Conservation (phyloP, 1,140 invertebrate species). For the Ridgeia piscesae region DNA sequence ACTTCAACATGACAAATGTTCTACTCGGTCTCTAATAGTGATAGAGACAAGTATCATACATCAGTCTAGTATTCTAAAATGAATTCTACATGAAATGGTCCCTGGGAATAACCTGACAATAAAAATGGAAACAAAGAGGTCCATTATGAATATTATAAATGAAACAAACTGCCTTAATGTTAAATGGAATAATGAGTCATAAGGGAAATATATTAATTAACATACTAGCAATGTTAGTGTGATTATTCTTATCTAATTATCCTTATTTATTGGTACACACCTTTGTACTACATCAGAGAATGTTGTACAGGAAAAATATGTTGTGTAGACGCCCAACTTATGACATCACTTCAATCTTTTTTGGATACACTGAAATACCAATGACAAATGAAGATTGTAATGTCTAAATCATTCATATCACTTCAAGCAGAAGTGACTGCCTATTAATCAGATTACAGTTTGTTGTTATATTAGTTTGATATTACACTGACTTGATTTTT, state of each 20-base stretch:
- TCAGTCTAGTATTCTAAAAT: neutral
- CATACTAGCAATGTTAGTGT: neutral
- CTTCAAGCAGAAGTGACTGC: neutral
- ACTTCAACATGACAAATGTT: neutral
- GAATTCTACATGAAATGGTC: neutral
- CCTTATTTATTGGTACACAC: neutral
- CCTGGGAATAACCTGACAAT: neutral
- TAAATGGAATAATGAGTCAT: neutral
- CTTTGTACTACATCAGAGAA: neutral
- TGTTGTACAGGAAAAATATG: neutral
- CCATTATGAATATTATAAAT: too few species aligned
- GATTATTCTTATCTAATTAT: neutral
- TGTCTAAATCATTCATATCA: neutral
- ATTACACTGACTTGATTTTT: neutral
- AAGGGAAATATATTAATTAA: neutral
- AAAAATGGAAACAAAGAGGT: neutral
- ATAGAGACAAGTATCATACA: neutral
- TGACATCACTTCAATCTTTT: neutral
- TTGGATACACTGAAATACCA: neutral
- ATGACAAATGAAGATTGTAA: neutral
- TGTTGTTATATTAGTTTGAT: neutral
- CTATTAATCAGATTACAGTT: neutral
- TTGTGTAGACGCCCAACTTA: neutral
- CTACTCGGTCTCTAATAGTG: neutral
- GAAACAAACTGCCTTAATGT: neutral